A percentile compares a stretch with the other conserved stretches of the same genome.
These are phyloP conservation scores for Hycleus phaleratus DNA, from an alignment of 1,140 invertebrate species.

Conservation along the genomic window DNA sequence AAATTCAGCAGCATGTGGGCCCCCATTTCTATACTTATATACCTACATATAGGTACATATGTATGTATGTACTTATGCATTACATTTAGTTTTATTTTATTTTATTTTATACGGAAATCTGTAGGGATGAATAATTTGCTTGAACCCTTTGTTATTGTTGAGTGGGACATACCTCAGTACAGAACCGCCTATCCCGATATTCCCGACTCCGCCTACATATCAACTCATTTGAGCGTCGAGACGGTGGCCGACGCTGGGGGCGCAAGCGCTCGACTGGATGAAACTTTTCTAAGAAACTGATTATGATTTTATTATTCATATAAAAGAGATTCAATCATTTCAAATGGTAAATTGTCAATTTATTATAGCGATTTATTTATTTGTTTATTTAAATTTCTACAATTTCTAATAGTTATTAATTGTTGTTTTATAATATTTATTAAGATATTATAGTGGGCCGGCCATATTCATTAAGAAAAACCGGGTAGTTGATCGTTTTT, in stretches of 20 bases:
- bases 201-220: conserved; percentile 34
- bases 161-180: conserved; percentile 34
- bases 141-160: conserved; percentile 34
- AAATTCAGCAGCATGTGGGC: conserved; percentile 23
- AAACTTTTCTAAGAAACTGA: no score
- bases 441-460: conserved; percentile 22
- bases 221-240: conserved; percentile 36
- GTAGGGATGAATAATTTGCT: conserved; percentile 39
- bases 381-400: no score
- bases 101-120: conserved; percentile 35
- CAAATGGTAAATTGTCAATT: no score
- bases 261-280: conserved; percentile 25
- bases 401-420: no score
- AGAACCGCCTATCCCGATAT: conserved; percentile 33
- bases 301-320: no score
- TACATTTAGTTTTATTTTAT: conserved; percentile 16
- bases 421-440: no score
- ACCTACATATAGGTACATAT: background rate
- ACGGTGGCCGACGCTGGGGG: conserved; percentile 20
- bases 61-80: conserved; percentile 4
- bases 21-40: background rate
- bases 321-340: no score
- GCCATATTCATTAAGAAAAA: conserved; percentile 37
- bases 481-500: conserved; percentile 31
- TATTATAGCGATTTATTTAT: no score